Evolutionary conservation across 2,888 invertebrate species (phyloP).

Genomic region (Dyspetes luteomarginatus): DNA sequence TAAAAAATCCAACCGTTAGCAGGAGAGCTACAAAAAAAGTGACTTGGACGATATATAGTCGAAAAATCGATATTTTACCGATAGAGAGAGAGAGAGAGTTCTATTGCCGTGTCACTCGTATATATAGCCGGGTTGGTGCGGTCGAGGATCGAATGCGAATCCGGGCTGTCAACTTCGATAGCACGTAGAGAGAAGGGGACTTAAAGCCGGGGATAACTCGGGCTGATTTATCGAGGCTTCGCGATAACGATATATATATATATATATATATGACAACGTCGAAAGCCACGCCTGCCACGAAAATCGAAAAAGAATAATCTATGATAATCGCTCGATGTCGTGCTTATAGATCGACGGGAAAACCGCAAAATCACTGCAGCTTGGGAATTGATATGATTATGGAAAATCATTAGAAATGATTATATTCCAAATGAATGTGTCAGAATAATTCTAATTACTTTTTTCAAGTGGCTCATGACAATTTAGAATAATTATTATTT

Average conservation of each 20-base stretch:
- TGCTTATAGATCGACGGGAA: not conserved
- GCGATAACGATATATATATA: conserved; percentile 9
- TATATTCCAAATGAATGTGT: too few relatives aligned
- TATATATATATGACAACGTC: not conserved
- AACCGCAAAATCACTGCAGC: not conserved
- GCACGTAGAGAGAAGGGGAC: conserved; percentile 1
- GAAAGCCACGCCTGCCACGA: conserved; percentile 23
- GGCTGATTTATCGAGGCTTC: conserved; percentile 47
- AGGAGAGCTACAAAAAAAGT: too few relatives aligned
- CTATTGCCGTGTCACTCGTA: not conserved
- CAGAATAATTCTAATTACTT: too few relatives aligned
- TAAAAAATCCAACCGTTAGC: too few relatives aligned
- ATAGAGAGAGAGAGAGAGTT: not conserved
- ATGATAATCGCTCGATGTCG: conserved; percentile 34
- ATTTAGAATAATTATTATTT: not conserved
- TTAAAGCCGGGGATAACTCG: conserved; percentile 25
- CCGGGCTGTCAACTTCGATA: conserved; percentile 33
- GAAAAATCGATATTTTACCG: not conserved
- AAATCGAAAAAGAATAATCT: conserved; percentile 36
- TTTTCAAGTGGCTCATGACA: too few relatives aligned
- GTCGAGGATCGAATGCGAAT: conserved; percentile 34
- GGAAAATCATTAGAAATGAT: too few relatives aligned
- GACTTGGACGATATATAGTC: not conserved
- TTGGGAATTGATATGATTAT: too few relatives aligned
- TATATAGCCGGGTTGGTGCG: not conserved